Percentiles rank a stretch among this genome's conserved stretches.
These are phyloP conservation scores for Drosophila kurseongensis DNA, from an alignment of 1,140 invertebrate genomes.

Conservation along the genomic window DNA sequence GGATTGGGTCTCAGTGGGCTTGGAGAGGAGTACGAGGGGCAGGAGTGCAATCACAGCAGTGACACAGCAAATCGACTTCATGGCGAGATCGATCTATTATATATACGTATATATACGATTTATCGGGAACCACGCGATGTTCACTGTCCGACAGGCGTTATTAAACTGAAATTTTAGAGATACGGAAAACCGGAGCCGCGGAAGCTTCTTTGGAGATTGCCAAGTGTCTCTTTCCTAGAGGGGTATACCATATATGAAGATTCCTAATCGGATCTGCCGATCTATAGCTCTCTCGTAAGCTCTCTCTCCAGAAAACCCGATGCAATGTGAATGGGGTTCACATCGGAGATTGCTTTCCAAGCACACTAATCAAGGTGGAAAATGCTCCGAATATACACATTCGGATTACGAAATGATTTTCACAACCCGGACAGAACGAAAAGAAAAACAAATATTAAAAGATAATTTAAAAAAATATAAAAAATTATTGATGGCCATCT, in stretches of 20 bases:
- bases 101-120: conserved; percentile 1
- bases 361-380: conserved; percentile 46
- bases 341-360: conserved; percentile 15
- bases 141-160: conserved; percentile 54
- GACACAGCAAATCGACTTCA: conserved; percentile 43
- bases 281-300: conserved; percentile 13
- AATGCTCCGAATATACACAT: conserved; percentile 43
- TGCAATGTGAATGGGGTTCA: conserved; percentile 22
- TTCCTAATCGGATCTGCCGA: not conserved
- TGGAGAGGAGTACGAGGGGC: conserved; percentile 30
- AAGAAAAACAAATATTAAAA: too few relatives aligned
- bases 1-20: conserved; percentile 52
- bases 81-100: conserved; percentile 28
- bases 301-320: conserved; percentile 12
- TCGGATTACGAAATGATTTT: too few relatives aligned
- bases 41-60: conserved; percentile 46
- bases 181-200: conserved; percentile 3
- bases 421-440: too few relatives aligned
- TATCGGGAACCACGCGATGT: conserved; percentile 23
- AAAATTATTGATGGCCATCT: too few relatives aligned
- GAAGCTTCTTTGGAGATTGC: conserved; percentile 50
- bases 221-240: not conserved
- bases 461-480: too few relatives aligned
- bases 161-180: conserved; percentile 48
- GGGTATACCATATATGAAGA: conserved; percentile 50